These are phyloP conservation scores for Myocastor coypus DNA, from an alignment of 2,113 vertebrate species.

Conservation along the genomic window DNA sequence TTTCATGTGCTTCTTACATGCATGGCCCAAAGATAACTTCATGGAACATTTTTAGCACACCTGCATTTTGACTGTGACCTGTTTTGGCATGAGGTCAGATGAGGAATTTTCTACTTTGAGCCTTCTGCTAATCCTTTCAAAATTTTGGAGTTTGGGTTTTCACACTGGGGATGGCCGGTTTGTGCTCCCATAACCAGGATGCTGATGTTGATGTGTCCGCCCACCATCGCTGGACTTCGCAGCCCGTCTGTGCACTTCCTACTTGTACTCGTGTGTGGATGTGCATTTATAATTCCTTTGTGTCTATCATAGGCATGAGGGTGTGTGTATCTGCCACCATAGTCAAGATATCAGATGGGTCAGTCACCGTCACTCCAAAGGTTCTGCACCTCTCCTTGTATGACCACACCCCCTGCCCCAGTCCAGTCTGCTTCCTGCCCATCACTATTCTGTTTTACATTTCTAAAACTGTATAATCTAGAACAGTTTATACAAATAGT, in stretches of 20 bases:
- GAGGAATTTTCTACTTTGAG: neutral
- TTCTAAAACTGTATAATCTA: neutral
- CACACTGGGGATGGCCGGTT: neutral
- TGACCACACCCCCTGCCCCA: fast-evolving
- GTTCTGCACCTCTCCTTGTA: too few relatives aligned
- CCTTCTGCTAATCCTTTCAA: neutral
- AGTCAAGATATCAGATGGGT: neutral
- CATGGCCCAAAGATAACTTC: neutral
- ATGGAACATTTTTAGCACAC: neutral
- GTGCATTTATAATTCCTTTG: neutral
- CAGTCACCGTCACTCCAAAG: too few relatives aligned
- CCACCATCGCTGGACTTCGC: neutral
- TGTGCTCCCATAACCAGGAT: neutral
- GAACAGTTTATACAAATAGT: neutral
- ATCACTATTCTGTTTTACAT: neutral
- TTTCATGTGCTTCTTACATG: neutral
- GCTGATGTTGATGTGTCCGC: neutral
- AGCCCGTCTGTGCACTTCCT: neutral
- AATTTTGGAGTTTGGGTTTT: neutral
- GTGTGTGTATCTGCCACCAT: neutral
- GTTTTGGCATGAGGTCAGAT: neutral
- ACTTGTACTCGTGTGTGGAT: too few relatives aligned
- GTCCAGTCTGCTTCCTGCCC: neutral
- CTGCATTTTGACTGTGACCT: neutral
- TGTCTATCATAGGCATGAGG: neutral